phyloP scores from a whole-genome alignment of 2,113 vertebrate genomes.

The Isurus oxyrinchus region DNA sequence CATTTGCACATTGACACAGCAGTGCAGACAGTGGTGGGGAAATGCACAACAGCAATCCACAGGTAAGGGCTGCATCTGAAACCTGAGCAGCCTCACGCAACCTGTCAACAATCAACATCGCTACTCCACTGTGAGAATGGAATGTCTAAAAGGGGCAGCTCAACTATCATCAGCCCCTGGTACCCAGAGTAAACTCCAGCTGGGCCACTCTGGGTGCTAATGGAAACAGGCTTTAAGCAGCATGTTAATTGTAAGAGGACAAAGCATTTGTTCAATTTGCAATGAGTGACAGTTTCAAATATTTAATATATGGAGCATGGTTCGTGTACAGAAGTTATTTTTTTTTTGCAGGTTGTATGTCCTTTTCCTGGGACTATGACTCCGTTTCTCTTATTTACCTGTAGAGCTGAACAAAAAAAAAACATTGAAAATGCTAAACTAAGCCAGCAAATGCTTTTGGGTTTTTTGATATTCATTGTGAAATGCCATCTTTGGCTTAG shows the following conservation, averaged over 20 bases:
- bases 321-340: background rate
- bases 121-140: background rate
- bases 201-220: background rate
- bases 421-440: background rate
- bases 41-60: background rate
- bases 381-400: background rate
- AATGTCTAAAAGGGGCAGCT: background rate
- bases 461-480: background rate
- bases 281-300: background rate
- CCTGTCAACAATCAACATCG: background rate
- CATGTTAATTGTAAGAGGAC: background rate
- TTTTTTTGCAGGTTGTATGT: background rate
- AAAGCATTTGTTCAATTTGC: background rate
- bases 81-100: background rate
- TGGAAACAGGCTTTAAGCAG: background rate
- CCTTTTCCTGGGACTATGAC: background rate
- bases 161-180: background rate
- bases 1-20: background rate
- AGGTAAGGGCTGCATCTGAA: background rate
- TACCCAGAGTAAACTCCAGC: background rate
- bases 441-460: background rate
- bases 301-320: background rate
- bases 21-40: background rate
- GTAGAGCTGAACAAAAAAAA: background rate
- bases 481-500: background rate